These are phyloP conservation scores for Trematocara macrostoma DNA, from an alignment of 2,113 vertebrate species.

Conservation along the genomic window DNA sequence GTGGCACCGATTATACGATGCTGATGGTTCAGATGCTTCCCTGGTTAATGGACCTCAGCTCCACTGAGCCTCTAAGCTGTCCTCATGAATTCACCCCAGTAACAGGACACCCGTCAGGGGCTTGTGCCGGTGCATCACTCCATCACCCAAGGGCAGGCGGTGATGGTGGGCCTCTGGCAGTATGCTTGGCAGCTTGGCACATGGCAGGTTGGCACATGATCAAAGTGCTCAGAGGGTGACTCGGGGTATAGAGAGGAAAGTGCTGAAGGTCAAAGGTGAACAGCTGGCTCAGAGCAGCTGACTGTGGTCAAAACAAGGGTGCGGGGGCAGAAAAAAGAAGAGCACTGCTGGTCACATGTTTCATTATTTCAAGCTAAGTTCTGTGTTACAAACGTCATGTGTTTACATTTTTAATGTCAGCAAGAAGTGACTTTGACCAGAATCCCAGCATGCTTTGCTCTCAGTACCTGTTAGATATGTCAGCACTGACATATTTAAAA, in stretches of 20 bases:
- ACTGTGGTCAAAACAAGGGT: neutral
- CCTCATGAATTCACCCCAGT: neutral
- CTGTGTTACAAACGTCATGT: fast-evolving
- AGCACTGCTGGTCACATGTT: neutral
- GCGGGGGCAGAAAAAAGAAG: neutral
- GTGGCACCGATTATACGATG: neutral
- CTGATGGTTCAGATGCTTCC: neutral
- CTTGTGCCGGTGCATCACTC: neutral
- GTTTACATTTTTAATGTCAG: neutral
- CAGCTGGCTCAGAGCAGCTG: slow-evolving; percentile 19
- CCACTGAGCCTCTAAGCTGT: neutral
- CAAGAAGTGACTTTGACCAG: neutral
- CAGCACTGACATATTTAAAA: neutral
- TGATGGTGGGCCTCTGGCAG: slow-evolving; percentile 10
- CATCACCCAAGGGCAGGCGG: slow-evolving; percentile 1
- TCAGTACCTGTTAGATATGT: neutral
- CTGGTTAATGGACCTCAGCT: slow-evolving; percentile 37
- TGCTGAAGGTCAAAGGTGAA: slow-evolving; percentile 45
- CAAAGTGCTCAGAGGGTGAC: neutral
- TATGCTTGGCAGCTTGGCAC: slow-evolving; percentile 30
- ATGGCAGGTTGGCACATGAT: slow-evolving; percentile 21
- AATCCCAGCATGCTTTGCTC: neutral
- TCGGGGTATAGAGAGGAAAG: neutral
- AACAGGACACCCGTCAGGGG: slow-evolving; percentile 34
- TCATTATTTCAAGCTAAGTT: neutral